Evolutionary conservation across 2,888 invertebrate genomes (phyloP), one percentile per base, ranked within the genome.

Genomic region (Geotrupes spiniger): DNA sequence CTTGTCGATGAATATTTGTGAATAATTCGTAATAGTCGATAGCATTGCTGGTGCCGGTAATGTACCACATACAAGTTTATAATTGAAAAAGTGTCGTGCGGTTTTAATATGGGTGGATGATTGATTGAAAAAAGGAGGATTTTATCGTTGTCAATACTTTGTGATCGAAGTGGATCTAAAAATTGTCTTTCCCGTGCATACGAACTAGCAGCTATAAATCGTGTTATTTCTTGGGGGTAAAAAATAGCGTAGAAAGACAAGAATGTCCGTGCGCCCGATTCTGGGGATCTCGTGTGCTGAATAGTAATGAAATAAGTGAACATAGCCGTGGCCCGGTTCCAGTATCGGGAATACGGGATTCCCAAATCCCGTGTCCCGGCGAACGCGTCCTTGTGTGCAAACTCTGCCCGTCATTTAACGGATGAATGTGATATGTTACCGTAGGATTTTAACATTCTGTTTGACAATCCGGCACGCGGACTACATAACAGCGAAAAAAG

Each of bases 261-360:
- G 69, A 70, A 69, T 69, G 71, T 70, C 70, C 69, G 69, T 67
- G 65, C 64, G 66, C 66, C 69, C 64, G 67, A 66, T 69, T 69
- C 66, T 63, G 64, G 60, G 63, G 63, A 59, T 56, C 53, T 59
- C 71, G 70, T 70, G 70, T 57, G 55, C 63, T 63, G 71, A 70
- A 71, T 71, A 70, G 65, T 68, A 71, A 71, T 71, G 66, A 64
- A 57, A 57, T 57, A 53, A 57, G 46, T 52, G 48, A 54, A 56
- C 56, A 41, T 39, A 14, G 14, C 15, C 33, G 41, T 29, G 27
- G 36, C 44, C 44, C 36, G 28, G 44, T 42, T 29, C 42, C 25
- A 27, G 36, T 26, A 16, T 15, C 26, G 43, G 43, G 43, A 43
- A 27, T 12, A 11, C 26, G 43, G 43, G 43, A 43, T 25, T 43